Base-by-base conservation (phyloP, 2,113 vertebrate genomes). In the Corythornis vintsioides region DNA sequence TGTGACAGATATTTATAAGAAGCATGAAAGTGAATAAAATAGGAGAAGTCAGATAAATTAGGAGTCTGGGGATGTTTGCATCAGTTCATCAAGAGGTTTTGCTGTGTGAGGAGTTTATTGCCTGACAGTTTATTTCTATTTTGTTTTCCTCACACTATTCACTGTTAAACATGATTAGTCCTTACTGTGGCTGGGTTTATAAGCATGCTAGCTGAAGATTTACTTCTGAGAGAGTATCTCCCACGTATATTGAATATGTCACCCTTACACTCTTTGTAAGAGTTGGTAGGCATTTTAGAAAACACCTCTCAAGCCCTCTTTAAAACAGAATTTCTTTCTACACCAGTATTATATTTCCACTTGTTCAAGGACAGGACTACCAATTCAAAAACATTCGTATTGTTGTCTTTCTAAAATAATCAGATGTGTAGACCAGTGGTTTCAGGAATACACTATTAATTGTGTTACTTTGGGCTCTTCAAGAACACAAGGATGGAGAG, bases 11-110 rank as follows among this genome's bases (percentile, higher is more conserved):
- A 93, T 80, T 93, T 85, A 56, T 89, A 96, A 94, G 74, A 92
- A 92, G 95, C 93, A 92, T 89, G 86, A 96, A 96, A 96, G 90
- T 96, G 95, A 96, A 96, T 95, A 96, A 96, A 96, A 94, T 64
- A 92, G 83, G 76, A 92, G 88, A 90, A 97, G 90, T 80, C 84
- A 91, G 85, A 95, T 92, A 96, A 96, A 95, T 96, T 92, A 95
- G 93, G 90, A 95, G 92, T 96, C 94, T 86, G 19, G 95, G 79
- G 92, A 96, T 88, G 72, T 89, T 86, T 92, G 75, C 47, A 61
- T 45, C 9, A 6, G 35, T 13, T 63, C 33, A 94, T 91, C 86
- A 91, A 79, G 74, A 92, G 43, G 14, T 83, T 96, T 40, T 96
- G 70, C 67, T 81, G 6, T 90, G 48, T 89, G 85, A 85, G 70